Evolutionary conservation across 2,113 vertebrate genomes (phyloP).

Genomic region (Genyomyrus donnyi): DNA sequence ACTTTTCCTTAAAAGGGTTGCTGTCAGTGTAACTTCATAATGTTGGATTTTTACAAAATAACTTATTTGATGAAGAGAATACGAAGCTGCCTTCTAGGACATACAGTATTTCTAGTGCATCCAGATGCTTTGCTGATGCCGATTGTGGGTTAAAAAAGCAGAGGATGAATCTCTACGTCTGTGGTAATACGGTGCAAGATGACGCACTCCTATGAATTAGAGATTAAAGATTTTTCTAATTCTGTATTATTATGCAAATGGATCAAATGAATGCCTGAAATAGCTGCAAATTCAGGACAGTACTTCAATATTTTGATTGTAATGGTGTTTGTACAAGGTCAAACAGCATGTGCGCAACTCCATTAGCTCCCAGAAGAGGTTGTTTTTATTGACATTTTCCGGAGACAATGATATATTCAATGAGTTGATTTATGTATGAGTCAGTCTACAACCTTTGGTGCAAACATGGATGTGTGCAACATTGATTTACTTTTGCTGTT

Average conservation of each 20-base stretch:
- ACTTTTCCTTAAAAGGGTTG: not conserved
- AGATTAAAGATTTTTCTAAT: constrained; percentile 1
- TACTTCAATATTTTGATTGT: constrained; percentile 28
- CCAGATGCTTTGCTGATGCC: not conserved
- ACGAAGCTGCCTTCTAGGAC: not conserved
- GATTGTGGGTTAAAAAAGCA: not conserved
- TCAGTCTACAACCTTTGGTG: constrained; percentile 10
- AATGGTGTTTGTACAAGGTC: constrained; percentile 37
- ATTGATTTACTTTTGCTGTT: not conserved
- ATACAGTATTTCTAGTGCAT: not conserved
- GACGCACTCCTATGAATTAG: not conserved
- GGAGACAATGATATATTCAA: constrained; percentile 18
- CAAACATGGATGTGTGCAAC: not conserved
- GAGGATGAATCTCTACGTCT: not conserved
- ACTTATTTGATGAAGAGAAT: not conserved
- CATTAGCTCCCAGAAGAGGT: constrained; percentile 24
- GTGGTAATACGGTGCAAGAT: not conserved
- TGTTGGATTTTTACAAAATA: not conserved
- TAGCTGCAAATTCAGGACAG: not conserved
- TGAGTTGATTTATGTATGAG: not conserved
- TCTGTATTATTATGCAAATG: not conserved
- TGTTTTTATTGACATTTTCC: constrained; percentile 12
- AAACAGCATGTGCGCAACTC: constrained; percentile 40
- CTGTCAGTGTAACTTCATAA: not conserved
- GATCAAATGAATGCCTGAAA: not conserved